Conservation (phyloP, 2,888 invertebrate species). For the Alloplasta piceator region DNA sequence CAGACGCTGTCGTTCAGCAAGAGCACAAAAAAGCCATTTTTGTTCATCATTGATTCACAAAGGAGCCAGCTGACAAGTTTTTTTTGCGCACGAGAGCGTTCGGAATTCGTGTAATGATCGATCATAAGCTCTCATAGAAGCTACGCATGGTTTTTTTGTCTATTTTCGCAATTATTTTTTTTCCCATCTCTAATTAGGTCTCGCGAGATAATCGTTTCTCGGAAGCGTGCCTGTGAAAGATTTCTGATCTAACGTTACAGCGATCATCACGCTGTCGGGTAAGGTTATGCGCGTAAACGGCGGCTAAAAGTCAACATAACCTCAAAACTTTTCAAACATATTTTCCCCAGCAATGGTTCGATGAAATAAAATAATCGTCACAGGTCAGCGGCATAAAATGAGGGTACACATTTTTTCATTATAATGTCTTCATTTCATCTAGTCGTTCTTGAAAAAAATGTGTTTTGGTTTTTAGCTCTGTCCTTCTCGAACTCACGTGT, state of each 20-base stretch:
- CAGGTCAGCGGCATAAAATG: no score
- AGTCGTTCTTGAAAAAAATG: no score
- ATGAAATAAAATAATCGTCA: no score
- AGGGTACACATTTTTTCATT: no score
- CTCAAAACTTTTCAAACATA: no score
- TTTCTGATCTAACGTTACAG: slow-evolving; percentile 65
- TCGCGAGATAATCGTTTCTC: slow-evolving; percentile 11
- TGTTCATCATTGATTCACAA: slow-evolving; percentile 21
- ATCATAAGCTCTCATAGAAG: neutral
- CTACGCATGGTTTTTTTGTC: neutral
- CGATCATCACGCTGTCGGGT: slow-evolving; percentile 39
- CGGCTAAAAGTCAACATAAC: no score
- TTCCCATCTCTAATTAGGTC: slow-evolving; percentile 5
- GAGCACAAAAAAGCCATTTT: neutral
- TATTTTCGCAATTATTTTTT: slow-evolving; percentile 2
- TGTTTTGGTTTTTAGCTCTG: no score
- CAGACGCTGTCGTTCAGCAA: no score
- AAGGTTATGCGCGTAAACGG: slow-evolving; percentile 61
- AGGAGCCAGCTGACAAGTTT: slow-evolving; percentile 40
- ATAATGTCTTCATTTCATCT: no score
- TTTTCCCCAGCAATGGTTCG: no score
- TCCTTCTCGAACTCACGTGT: no score
- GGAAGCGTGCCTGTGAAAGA: slow-evolving; percentile 56
- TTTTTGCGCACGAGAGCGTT: neutral
- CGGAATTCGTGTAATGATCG: neutral